Percentiles rank a stretch among this genome's conserved stretches.
These are phyloP conservation scores for Calidris pygmaea DNA, from an alignment of 2,113 vertebrate genomes.

Conservation along the genomic window DNA sequence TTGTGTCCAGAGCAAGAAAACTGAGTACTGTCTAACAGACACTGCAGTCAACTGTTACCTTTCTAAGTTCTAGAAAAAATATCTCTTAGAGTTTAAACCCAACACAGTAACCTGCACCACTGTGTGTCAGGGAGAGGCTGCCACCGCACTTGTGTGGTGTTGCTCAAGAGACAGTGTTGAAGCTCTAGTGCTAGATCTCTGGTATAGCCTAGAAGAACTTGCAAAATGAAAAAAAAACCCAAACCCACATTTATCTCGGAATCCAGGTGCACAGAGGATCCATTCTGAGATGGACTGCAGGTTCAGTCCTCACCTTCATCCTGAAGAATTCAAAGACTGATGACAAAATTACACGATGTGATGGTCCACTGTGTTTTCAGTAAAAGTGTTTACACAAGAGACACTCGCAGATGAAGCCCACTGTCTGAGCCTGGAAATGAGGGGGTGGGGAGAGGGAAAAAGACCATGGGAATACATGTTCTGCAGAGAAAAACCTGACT, in stretches of 20 bases:
- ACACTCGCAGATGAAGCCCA: neutral
- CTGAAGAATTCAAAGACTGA: neutral
- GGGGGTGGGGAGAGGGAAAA: neutral
- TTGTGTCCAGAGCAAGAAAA: neutral
- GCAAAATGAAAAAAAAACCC: neutral
- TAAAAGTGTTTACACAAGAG: neutral
- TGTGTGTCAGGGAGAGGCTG: neutral
- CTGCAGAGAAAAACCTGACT: neutral
- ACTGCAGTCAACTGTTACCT: neutral
- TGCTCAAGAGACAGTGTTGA: neutral
- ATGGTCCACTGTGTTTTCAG: neutral
- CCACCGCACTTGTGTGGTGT: accelerated
- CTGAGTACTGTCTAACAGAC: neutral
- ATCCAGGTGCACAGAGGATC: neutral
- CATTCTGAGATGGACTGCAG: neutral
- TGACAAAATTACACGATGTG: neutral
- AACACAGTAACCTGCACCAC: neutral
- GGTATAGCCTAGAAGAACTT: neutral
- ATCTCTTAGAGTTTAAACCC: neutral
- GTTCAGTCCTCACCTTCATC: neutral
- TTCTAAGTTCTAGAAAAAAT: neutral
- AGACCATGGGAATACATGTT: neutral
- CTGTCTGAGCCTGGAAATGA: neutral
- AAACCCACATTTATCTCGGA: neutral
- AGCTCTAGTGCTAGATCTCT: neutral